Base-by-base conservation (phyloP, 2,797 vertebrate genomes). In the Dendrocincla tyrannina region DNA sequence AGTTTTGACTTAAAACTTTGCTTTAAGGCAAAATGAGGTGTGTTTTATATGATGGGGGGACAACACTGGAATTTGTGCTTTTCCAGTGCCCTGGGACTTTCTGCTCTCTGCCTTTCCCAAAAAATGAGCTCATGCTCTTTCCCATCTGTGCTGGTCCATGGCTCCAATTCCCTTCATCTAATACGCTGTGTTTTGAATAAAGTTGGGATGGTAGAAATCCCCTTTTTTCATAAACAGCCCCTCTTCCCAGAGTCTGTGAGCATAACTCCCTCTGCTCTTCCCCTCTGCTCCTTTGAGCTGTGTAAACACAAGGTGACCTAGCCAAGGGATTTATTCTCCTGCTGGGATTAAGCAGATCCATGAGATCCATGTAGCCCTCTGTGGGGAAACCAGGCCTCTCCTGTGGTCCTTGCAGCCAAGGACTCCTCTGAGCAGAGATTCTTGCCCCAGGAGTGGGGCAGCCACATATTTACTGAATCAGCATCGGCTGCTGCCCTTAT, bases 131-230 rank as follows among this genome's bases (percentile, higher is more conserved):
- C 15, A 12, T 0, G 0, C 11, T 52, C 28, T 52, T 85, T 47
- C 53, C 42, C 8, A 3, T 0, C 11, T 3, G 1, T 11, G 10
- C 66, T 56, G 37, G 18, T 64, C 14, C 4, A 2, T 0, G 2
- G 20, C 66, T 41, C 59, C 59, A 39, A 7, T 15, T 30, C 59
- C 9, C 19, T 30, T 39, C 28, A 41, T 30, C 5, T 33, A 35
- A 4, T 3, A 2, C 28, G 3, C 11, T 30, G 41, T 35, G 19
- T 44, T 24, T 44, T 32, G 52, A 70, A 41, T 32, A 7, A 63
- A 32, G 27, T 5, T 1, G 16, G 18, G 37, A 32, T 12, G 17
- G 60, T 12, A 67, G 62, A 88, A 91, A 84, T 72, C 41, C 69
- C 35, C 49, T 30, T 49, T n/a, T n/a, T 22, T 15, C n/a, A 5